A percentile compares a stretch with the other conserved stretches of the same genome.
phyloP scores from a whole-genome alignment of 2,113 vertebrate species.

The Sylvia atricapilla region DNA sequence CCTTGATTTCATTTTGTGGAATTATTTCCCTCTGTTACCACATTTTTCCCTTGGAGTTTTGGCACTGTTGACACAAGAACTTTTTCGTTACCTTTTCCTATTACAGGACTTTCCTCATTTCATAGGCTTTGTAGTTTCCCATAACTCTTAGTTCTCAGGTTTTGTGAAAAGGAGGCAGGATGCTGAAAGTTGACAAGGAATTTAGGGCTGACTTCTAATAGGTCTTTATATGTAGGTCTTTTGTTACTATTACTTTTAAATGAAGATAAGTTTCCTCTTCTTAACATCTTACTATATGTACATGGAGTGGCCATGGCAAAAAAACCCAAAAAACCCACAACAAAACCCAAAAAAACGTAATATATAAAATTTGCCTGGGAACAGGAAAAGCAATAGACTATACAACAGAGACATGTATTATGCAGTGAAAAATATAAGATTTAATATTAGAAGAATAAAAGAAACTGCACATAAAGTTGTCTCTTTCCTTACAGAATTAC shows the following conservation, averaged over 20 bases:
- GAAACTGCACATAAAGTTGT: slow-evolving; percentile 13
- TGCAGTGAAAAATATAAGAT: not conserved
- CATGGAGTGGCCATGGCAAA: not conserved
- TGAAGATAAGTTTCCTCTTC: not conserved
- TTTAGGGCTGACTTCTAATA: not conserved
- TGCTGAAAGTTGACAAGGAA: not conserved
- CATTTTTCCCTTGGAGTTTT: not conserved
- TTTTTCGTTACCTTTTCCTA: not conserved
- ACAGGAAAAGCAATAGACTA: not conserved
- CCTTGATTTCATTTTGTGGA: not conserved
- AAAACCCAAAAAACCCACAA: too few species aligned
- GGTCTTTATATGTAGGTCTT: not conserved
- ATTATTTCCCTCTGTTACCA: not conserved
- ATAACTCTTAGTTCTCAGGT: not conserved
- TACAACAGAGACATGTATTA: not conserved
- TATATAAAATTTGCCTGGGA: not conserved
- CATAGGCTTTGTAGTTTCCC: not conserved
- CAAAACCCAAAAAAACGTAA: not conserved
- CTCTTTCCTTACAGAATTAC: slow-evolving; percentile 16
- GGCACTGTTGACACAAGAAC: not conserved
- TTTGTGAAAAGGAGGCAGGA: not conserved
- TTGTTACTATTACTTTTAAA: not conserved
- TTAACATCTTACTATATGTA: not conserved
- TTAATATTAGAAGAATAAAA: not conserved
- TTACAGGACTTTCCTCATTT: not conserved